Evolutionary conservation across 1,140 invertebrate species (phyloP).

Genomic region (Telenomus remus): DNA sequence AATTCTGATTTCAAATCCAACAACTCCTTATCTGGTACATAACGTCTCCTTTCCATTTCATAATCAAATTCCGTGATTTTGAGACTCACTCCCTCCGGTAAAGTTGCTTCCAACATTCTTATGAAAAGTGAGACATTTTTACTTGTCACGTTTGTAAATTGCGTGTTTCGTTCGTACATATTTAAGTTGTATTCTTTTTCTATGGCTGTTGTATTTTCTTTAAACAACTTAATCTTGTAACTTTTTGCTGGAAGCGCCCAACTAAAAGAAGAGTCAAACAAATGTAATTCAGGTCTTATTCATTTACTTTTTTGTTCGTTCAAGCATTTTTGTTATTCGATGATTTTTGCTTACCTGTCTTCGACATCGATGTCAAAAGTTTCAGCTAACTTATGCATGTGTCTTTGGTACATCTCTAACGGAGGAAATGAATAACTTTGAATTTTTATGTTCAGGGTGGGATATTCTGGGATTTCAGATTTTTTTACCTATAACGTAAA

Average conservation of each 20-base stretch:
- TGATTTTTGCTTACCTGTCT: conserved; percentile 77
- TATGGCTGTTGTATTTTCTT: conserved; percentile 80
- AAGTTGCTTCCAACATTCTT: conserved; percentile 81
- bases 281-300: not conserved
- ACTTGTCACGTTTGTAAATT: conserved; percentile 79
- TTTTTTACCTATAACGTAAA: conserved; percentile 76
- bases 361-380: conserved; percentile 85
- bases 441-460: conserved; percentile 85
- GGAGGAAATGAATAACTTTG: conserved; percentile 88
- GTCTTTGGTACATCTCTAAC: conserved; percentile 86
- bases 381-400: conserved; percentile 83
- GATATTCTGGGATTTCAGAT: conserved; percentile 83
- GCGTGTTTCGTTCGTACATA: conserved; percentile 86
- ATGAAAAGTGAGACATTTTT: conserved; percentile 79
- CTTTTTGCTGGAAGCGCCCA: conserved; percentile 84
- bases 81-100: conserved; percentile 85
- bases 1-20: conserved; percentile 83
- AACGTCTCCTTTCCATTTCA: conserved; percentile 80
- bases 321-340: not conserved
- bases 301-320: not conserved
- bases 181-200: conserved; percentile 84
- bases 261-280: conserved; percentile 70
- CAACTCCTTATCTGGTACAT: conserved; percentile 87
- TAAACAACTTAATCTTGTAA: conserved; percentile 81
- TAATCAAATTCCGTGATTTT: conserved; percentile 78